phyloP scores from a whole-genome alignment of 1,140 invertebrate species.

The Microplitis demolitor region DNA sequence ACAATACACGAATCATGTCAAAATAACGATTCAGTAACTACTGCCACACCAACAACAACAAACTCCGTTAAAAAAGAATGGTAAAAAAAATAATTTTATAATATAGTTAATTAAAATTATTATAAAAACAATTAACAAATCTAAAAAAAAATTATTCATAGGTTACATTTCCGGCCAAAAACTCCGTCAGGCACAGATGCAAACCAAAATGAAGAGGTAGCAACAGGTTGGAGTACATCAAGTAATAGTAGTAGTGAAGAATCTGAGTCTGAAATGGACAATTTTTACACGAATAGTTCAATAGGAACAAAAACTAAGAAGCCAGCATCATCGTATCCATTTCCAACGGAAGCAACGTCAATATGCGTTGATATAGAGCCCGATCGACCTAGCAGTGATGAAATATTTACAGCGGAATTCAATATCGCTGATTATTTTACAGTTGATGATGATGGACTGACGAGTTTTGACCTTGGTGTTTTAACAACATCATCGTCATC shows the following conservation, averaged over 20 bases:
- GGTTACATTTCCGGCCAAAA: slow-evolving; percentile 79
- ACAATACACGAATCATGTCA: slow-evolving; percentile 63
- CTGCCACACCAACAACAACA: slow-evolving; percentile 35
- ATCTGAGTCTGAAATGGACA: slow-evolving; percentile 32
- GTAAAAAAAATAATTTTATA: slow-evolving; percentile 45
- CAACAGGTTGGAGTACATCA: slow-evolving; percentile 46
- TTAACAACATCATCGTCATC: neutral
- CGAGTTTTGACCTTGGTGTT: slow-evolving; percentile 50
- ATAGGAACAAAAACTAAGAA: neutral
- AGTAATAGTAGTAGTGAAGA: slow-evolving; percentile 37
- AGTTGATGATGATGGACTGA: slow-evolving; percentile 44
- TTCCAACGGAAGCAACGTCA: slow-evolving; percentile 57
- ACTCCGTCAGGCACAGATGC: slow-evolving; percentile 64
- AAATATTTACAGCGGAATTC: slow-evolving; percentile 57
- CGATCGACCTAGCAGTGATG: slow-evolving; percentile 39
- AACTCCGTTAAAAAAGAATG: slow-evolving; percentile 50
- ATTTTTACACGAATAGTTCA: neutral
- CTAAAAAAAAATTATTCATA: slow-evolving; percentile 41
- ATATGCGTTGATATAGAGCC: slow-evolving; percentile 57
- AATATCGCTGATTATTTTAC: slow-evolving; percentile 59
- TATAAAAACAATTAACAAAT: slow-evolving; percentile 9
- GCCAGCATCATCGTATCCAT: slow-evolving; percentile 43
- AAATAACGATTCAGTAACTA: slow-evolving; percentile 35
- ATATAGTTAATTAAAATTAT: neutral
- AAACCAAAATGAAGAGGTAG: slow-evolving; percentile 47